These are phyloP conservation scores for Gerris buenoi DNA, from an alignment of 1,140 invertebrate genomes.

Conservation along the genomic window DNA sequence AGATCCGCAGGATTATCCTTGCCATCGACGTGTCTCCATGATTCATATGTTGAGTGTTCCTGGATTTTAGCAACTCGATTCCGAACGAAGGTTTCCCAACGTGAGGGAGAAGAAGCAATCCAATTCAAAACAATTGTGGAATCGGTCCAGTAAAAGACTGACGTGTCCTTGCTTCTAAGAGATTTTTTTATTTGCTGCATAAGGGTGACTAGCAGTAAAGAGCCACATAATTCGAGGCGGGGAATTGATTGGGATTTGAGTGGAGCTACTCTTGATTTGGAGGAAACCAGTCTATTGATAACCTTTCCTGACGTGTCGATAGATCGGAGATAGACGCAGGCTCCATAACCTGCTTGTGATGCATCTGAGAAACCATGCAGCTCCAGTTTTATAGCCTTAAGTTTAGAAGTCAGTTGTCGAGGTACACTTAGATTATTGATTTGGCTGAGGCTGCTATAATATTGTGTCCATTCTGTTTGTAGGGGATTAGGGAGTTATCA, in stretches of 20 bases:
- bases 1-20: conserved; percentile 31
- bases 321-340: conserved; percentile 19
- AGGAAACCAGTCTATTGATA: conserved; percentile 20
- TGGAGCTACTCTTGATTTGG: too few species aligned
- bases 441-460: background rate
- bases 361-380: conserved; percentile 26
- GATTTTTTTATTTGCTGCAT: background rate
- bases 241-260: conserved; percentile 29
- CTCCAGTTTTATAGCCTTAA: conserved; percentile 8
- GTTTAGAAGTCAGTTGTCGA: background rate
- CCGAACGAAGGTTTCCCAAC: conserved; percentile 16
- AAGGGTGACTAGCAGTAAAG: conserved; percentile 19
- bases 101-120: conserved; percentile 18
- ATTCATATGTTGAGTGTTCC: background rate
- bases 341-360: conserved; percentile 22
- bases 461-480: background rate
- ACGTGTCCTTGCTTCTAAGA: background rate
- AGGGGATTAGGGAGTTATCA: conserved; percentile 13
- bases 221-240: conserved; percentile 27
- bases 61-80: background rate
- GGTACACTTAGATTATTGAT: background rate
- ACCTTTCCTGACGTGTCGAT: background rate
- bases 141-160: conserved; percentile 23
- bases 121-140: conserved; percentile 24
- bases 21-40: conserved; percentile 19